Evolutionary conservation across 2,888 invertebrate genomes (phyloP).

Genomic region (Microchrysa polita): DNA sequence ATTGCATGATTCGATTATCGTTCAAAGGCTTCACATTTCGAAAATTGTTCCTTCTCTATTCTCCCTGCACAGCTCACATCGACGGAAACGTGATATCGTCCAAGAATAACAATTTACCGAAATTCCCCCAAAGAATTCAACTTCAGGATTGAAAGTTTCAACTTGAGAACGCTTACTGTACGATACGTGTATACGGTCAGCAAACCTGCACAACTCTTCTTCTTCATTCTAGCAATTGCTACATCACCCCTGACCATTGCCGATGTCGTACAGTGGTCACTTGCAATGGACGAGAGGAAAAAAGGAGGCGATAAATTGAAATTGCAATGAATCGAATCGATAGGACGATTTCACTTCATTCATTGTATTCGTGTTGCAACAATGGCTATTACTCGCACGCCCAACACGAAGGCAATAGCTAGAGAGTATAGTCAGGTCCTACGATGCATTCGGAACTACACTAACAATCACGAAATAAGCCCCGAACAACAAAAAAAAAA

Average conservation of each 20-base stretch:
- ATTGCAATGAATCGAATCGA: conserved; percentile 44
- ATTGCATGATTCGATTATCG: conserved; percentile 42
- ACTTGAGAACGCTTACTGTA: conserved; percentile 29
- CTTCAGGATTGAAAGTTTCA: conserved; percentile 4
- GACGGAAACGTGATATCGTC: neutral
- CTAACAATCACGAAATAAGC: neutral
- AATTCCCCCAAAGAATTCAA: conserved; percentile 32
- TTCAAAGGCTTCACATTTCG: conserved; percentile 33
- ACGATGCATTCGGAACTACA: conserved; percentile 31
- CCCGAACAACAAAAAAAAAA: too few relatives aligned
- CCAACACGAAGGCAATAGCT: conserved; percentile 16
- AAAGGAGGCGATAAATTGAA: conserved; percentile 43
- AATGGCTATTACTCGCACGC: conserved; percentile 26
- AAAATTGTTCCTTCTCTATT: conserved; percentile 34
- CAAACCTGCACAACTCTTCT: neutral
- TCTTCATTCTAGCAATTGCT: conserved; percentile 9
- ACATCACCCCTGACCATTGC: neutral
- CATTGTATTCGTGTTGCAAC: conserved; percentile 41
- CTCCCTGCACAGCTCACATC: conserved; percentile 25
- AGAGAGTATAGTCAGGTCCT: too few relatives aligned
- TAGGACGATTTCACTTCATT: conserved; percentile 34
- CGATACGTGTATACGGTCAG: too few relatives aligned
- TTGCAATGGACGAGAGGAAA: conserved; percentile 14
- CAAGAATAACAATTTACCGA: conserved; percentile 31
- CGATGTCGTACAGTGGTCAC: neutral